phyloP scores from a whole-genome alignment of 1,140 invertebrate genomes.

The Hypsibius dujardini region DNA sequence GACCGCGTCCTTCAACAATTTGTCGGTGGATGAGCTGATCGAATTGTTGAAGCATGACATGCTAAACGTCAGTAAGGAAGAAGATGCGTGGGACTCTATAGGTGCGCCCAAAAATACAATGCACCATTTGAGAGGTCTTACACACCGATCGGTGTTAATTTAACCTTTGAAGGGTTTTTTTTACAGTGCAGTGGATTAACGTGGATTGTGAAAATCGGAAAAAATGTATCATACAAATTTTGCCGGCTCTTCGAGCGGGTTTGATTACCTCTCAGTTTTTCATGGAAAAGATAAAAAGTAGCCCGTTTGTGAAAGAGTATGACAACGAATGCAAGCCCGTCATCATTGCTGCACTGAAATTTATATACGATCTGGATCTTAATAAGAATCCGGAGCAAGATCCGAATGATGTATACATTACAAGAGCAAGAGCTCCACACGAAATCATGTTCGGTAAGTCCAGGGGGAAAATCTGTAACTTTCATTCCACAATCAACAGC shows the following conservation, averaged over 20 bases:
- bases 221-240: conserved; percentile 47
- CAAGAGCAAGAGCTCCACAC: conserved; percentile 46
- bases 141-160: not conserved
- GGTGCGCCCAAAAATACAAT: not conserved
- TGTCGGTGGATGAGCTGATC: conserved; percentile 48
- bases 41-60: conserved; percentile 54
- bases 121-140: too few species aligned
- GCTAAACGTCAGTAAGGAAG: conserved; percentile 49
- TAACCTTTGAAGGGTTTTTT: not conserved
- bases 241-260: conserved; percentile 61
- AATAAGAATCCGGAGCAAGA: conserved; percentile 43
- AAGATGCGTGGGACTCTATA: conserved; percentile 44
- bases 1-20: conserved; percentile 24
- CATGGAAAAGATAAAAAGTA: conserved; percentile 47
- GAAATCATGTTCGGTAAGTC: conserved; percentile 41
- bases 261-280: conserved; percentile 63
- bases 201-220: conserved; percentile 44
- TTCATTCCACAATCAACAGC: too few species aligned
- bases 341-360: conserved; percentile 53
- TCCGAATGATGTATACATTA: conserved; percentile 44
- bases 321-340: conserved; percentile 47
- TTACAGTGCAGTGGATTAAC: conserved; percentile 45
- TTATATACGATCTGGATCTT: conserved; percentile 53
- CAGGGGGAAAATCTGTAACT: too few species aligned
- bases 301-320: conserved; percentile 41